Conservation (phyloP, 2,113 vertebrate species). For the Hydrochoerus hydrochaeris region DNA sequence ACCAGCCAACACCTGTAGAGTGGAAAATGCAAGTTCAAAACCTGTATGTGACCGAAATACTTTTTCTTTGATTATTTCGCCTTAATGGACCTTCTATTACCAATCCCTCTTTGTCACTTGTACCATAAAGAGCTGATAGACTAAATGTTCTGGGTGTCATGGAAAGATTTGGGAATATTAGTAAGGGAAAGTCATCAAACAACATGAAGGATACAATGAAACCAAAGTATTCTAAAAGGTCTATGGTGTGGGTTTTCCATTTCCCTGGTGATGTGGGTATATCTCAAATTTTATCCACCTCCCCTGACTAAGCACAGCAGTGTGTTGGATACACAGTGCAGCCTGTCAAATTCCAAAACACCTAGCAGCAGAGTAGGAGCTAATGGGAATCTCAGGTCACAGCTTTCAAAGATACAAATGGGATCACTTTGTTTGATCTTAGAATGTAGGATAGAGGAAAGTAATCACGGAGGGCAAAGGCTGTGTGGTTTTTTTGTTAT, state of each 20-base stretch:
- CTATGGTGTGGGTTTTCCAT: conserved; percentile 1
- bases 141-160: neutral
- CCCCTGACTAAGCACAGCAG: neutral
- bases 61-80: conserved; percentile 17
- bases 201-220: neutral
- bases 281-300: neutral
- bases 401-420: conserved; percentile 54
- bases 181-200: neutral
- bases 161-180: neutral
- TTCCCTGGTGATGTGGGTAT: neutral
- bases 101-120: neutral
- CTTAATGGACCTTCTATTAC: neutral
- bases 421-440: conserved; percentile 63
- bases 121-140: neutral
- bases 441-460: conserved; percentile 59
- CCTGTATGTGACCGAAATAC: neutral
- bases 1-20: neutral
- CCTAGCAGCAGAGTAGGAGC: neutral
- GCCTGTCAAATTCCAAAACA: conserved; percentile 45
- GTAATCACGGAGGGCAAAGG: conserved; percentile 58
- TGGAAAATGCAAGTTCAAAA: conserved; percentile 18
- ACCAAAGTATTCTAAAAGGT: neutral
- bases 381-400: neutral
- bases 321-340: neutral
- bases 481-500: no score